Base-by-base conservation (phyloP, 2,888 invertebrate genomes). In the Dicyrtomina minuta region DNA sequence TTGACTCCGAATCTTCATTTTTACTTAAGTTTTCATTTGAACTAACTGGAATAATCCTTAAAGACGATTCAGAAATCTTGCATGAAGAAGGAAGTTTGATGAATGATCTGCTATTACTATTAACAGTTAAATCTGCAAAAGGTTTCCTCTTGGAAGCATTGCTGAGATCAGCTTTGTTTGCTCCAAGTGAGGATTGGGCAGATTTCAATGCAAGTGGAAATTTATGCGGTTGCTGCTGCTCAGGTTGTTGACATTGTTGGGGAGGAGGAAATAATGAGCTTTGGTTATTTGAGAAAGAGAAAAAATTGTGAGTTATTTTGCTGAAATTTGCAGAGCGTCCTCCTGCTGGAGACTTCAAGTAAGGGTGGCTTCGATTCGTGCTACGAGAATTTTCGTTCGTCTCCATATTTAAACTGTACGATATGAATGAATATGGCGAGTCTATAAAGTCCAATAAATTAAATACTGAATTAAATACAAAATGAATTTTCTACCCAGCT, bases 271-370 rank as follows among this genome's bases (percentile, higher is more conserved):
- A 68, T 17, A 68, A 41, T 10, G 68, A 68, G 10, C 51, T 51
- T n/a, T 62, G 62, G 22, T 68, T 62, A 24, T 68, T 68, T 5
- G 68, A 39, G 53, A 68, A 68, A 4, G 68, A 68, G 33, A 68
- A 68, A 22, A 43, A 68, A 22, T 68, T 61, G 39, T 68, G 68
- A 56, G 68, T 68, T 17, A 68, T 66, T 41, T 41, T 61, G 2
- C 68, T 53, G 22, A 53, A 53, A 22, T 53, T 61, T 13, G 39
- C 22, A 22, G n/a, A n/a, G n/a, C n/a, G n/a, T n/a, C n/a, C n/a
- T n/a, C 60, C 44, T 13, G 39, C 60, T 10, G 67, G 60, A 15
- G 68, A 68, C 4, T 61, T 61, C 8, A 8, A 3, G 62, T 68
- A 68, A 15, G 68, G 68, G 44, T 68, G 68, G 26, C 55, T 20